A percentile compares a stretch with the other conserved stretches of the same genome.
phyloP scores from a whole-genome alignment of 2,888 invertebrate genomes.

The Papilio demoleus region DNA sequence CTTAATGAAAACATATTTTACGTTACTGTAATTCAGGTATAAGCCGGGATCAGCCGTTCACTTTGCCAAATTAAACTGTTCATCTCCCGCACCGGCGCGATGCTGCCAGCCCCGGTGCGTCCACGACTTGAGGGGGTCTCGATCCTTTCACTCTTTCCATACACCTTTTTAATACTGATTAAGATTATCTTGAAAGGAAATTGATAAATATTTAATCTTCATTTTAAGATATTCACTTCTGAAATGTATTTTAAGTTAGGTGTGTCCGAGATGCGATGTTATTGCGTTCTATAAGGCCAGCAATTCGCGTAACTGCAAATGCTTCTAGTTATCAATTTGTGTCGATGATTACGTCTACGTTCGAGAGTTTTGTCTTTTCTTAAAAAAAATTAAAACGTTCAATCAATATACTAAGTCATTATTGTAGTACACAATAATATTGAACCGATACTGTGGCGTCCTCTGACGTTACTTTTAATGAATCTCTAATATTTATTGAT shows the following conservation, averaged over 20 bases:
- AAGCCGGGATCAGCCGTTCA: conserved; percentile 45
- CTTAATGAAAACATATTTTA: conserved; percentile 40
- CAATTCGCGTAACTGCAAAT: too few species aligned
- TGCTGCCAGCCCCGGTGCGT: conserved; percentile 39
- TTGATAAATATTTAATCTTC: background rate
- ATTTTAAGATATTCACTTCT: background rate
- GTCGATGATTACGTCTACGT: too few species aligned
- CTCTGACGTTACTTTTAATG: background rate
- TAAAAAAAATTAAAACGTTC: too few species aligned
- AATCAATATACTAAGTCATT: too few species aligned
- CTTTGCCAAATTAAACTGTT: conserved; percentile 51
- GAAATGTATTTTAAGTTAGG: background rate
- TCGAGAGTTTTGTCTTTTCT: too few species aligned
- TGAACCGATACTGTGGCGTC: conserved; percentile 26
- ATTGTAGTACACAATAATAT: too few species aligned
- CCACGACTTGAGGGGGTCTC: background rate
- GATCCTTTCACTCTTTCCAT: background rate
- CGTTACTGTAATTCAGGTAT: conserved; percentile 37
- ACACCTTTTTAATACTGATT: background rate
- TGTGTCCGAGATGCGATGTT: too few species aligned
- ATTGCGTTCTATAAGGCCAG: too few species aligned
- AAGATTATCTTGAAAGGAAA: background rate
- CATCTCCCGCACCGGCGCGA: conserved; percentile 35
- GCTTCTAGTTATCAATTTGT: too few species aligned
- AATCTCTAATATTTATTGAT: background rate